Percentiles rank a stretch among this genome's conserved stretches.
Conservation (phyloP, 2,113 vertebrate species). For the Paralichthys olivaceus region DNA sequence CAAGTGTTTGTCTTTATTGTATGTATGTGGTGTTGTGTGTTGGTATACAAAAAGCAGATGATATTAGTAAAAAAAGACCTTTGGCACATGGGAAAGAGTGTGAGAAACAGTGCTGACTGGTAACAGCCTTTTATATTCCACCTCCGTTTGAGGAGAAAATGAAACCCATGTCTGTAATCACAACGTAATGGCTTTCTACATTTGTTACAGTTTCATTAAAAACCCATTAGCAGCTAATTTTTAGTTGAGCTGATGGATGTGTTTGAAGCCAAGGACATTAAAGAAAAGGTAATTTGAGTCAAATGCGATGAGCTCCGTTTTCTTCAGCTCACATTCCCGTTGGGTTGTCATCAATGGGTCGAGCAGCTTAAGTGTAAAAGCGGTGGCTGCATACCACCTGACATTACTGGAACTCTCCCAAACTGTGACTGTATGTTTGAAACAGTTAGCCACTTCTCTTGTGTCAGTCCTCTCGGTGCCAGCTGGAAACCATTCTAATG, state of each 20-base stretch:
- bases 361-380: constrained; percentile 49
- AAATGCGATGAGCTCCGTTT: constrained; percentile 53
- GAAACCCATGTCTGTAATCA: constrained; percentile 75
- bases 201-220: constrained; percentile 81
- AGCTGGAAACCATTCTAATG: constrained; percentile 66
- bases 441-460: constrained; percentile 42
- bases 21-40: background rate
- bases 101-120: constrained; percentile 31
- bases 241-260: constrained; percentile 68
- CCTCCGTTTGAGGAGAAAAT: constrained; percentile 51
- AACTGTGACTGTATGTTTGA: constrained; percentile 52
- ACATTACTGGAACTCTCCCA: constrained; percentile 63
- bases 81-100: constrained; percentile 5
- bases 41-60: background rate
- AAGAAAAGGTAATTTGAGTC: constrained; percentile 68
- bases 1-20: constrained; percentile 1
- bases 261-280: constrained; percentile 51
- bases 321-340: constrained; percentile 54
- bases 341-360: constrained; percentile 52
- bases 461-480: constrained; percentile 39
- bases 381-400: constrained; percentile 60
- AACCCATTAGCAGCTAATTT: constrained; percentile 76
- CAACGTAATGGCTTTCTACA: constrained; percentile 71
- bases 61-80: background rate
- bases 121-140: constrained; percentile 16